phyloP scores from a whole-genome alignment of 1,140 invertebrate genomes.

The Pseudachorutes palmiensis region DNA sequence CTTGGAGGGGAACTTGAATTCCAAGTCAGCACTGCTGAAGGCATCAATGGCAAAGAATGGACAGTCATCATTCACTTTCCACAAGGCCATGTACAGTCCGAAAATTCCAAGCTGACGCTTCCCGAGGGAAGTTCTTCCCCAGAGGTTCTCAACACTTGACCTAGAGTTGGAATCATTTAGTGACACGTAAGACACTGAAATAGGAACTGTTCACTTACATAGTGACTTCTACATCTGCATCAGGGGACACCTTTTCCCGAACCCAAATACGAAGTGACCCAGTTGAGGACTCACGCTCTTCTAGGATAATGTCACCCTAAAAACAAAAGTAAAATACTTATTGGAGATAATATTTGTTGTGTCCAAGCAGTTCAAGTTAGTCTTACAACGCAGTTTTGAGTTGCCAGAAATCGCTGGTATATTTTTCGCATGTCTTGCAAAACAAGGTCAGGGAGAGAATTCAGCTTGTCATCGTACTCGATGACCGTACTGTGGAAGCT shows the following conservation, averaged over 20 bases:
- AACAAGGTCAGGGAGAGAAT: neutral
- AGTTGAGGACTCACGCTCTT: neutral
- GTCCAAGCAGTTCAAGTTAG: neutral
- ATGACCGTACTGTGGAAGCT: too few species aligned
- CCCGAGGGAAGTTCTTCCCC: neutral
- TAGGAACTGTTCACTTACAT: neutral
- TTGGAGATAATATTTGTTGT: too few species aligned
- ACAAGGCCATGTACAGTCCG: neutral
- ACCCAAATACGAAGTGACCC: slow-evolving; percentile 1
- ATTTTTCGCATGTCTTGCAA: neutral
- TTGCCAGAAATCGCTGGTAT: neutral
- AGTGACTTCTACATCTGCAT: neutral
- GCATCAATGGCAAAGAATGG: slow-evolving; percentile 3
- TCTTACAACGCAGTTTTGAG: slow-evolving; percentile 1
- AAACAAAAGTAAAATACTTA: neutral
- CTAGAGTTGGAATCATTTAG: too few species aligned
- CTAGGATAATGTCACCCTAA: neutral
- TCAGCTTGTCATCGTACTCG: neutral
- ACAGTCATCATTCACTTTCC: neutral
- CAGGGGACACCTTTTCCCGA: neutral
- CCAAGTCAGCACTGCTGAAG: neutral
- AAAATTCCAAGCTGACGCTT: neutral
- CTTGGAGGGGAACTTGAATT: slow-evolving; percentile 5
- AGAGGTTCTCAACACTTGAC: neutral
- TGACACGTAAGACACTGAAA: too few species aligned